Evolutionary conservation across 2,113 vertebrate genomes (phyloP), one percentile per base, ranked within the genome.

Genomic region (Alaudala cheleensis): DNA sequence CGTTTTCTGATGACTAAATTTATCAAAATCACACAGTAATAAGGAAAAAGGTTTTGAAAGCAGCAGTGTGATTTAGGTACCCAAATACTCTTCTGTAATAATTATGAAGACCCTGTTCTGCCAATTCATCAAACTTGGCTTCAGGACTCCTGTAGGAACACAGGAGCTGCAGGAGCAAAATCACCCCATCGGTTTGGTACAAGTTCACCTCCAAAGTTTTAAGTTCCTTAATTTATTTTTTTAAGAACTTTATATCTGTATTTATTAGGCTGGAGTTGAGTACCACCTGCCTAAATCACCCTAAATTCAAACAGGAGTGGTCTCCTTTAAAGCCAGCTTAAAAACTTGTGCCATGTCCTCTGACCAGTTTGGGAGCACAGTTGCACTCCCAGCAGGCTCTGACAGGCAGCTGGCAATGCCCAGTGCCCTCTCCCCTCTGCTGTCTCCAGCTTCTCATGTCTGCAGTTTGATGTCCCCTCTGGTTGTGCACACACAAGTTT

Each of bases 331-430:
- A 81, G 28, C 16, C 49, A 80, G n/a, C 28, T 53, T 47, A 65
- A 65, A 67, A 60, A 4, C 4, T 0, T 34, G 24, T 26, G 33
- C 22, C 0, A 0, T 4, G 18, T 71, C 24, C n/a, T 79, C 42
- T 28, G 62, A 26, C 39, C 49, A 66, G 24, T 44, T 29, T 17
- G n/a, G 67, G 51, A 74, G 28, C 7, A 13, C 28, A 51, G 3
- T 0, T 58, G 58, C 33, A 4, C 37, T 73, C 64, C 54, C 4
- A 10, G 31, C 4, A 3, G n/a, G 45, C 17, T 78, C 54, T 82
- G n/a, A 54, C 49, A 65, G 49, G 24, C 61, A 57, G 53, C 4
- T 45, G 4, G 3, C 24, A 57, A 21, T 49, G 50, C 10, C 54
- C 65, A 33, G 10, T 25, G 25, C 15, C 31, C n/a, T 70, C 33